Evolutionary conservation across 2,113 vertebrate genomes (phyloP).

Genomic region (Nansenia antarctica): DNA sequence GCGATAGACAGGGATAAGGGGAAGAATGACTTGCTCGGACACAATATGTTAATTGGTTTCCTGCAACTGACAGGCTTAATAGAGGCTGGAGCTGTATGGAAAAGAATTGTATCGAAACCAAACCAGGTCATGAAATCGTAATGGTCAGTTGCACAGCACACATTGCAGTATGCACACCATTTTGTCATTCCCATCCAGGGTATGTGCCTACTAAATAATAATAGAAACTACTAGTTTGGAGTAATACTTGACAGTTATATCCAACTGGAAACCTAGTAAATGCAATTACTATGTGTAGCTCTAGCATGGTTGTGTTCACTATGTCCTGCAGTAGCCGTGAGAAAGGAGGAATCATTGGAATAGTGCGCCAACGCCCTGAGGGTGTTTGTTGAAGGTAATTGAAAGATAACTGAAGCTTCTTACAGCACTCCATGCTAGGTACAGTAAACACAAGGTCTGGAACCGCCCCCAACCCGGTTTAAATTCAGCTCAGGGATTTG

Average conservation of each 20-base stretch:
- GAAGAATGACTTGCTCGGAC: constrained; percentile 64
- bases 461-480: constrained; percentile 54
- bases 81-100: constrained; percentile 62
- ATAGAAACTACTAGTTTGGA: constrained; percentile 42
- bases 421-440: constrained; percentile 31
- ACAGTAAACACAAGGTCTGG: constrained; percentile 31
- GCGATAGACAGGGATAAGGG: constrained; percentile 19
- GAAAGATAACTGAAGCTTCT: constrained; percentile 58
- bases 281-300: background rate
- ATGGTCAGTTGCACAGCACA: constrained; percentile 25
- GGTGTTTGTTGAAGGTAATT: constrained; percentile 41
- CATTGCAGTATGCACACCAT: constrained; percentile 18
- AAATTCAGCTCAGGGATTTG: constrained; percentile 64
- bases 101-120: constrained; percentile 52
- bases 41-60: constrained; percentile 75
- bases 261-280: background rate
- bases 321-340: background rate
- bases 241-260: background rate
- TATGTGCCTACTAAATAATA: constrained; percentile 40
- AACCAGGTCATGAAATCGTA: constrained; percentile 56
- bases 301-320: background rate
- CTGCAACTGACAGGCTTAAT: constrained; percentile 63
- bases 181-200: constrained; percentile 45
- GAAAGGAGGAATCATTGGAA: constrained; percentile 3
- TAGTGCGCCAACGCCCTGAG: background rate